Conservation (phyloP, 2,888 invertebrate genomes). For the Stratiomys singularior region DNA sequence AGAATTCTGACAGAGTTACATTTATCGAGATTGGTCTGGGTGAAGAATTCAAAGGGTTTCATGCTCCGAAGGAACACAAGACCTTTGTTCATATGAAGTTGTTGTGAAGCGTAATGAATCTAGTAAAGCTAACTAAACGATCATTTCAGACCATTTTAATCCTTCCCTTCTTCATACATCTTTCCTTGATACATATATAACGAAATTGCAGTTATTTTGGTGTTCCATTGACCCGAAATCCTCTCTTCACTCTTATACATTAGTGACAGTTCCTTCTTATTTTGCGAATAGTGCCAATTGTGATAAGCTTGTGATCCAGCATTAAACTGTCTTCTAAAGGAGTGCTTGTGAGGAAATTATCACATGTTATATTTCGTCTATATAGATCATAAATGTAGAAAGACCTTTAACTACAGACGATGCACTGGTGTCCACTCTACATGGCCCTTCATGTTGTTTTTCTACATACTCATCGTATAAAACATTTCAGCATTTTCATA, state of each 20-base stretch:
- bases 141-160: too few species aligned
- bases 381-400: background rate
- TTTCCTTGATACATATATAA: background rate
- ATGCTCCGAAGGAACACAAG: too few species aligned
- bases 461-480: background rate
- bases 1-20: too few species aligned
- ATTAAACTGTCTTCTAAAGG: background rate
- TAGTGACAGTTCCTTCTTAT: slow-evolving; percentile 47
- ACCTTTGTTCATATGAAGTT: too few species aligned
- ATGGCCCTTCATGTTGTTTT: background rate
- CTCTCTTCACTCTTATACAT: slow-evolving; percentile 44
- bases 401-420: background rate
- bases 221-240: slow-evolving; percentile 38
- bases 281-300: slow-evolving; percentile 35
- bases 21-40: too few species aligned
- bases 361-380: background rate
- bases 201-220: background rate
- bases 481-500: background rate
- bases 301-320: background rate
- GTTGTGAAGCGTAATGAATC: too few species aligned
- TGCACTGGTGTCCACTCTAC: background rate
- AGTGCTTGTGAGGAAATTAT: background rate
- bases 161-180: too few species aligned
- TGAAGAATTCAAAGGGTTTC: too few species aligned
- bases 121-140: too few species aligned